Base-by-base conservation (phyloP, 2,888 invertebrate species). In the Achlya flavicornis region DNA sequence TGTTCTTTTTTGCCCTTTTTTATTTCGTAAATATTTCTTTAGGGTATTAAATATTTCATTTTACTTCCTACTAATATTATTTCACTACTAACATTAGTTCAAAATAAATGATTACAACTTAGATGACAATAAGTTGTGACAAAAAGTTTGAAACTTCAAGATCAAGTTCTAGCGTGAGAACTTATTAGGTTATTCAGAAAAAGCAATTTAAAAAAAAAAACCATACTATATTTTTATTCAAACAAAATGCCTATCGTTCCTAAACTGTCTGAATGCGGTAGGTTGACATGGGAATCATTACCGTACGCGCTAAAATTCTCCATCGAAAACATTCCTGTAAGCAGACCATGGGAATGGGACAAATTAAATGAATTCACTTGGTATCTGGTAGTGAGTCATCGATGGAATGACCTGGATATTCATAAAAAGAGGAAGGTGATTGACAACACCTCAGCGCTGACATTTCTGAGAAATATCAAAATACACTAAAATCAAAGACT, bases 291-390 rank as follows among this genome's bases (percentile, higher is more conserved):
- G 78, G 85, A 87, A 85, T 77, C 75, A 67, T 65, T 63, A 66
- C 64, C 66, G 69, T 69, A 75, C 82, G 84, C 85, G 85, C 82
- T 79, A 79, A 84, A 80, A 86, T 87, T 87, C 86, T 81, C 78
- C 72, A 78, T 72, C 74, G 72, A 78, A 75, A 76, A 76, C 76
- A 86, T 84, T 73, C 80, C 81, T 79, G 75, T 75, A 80, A 79
- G 76, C 78, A 75, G 76, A 73, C 77, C 88, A 85, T 90, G 91
- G 88, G 92, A 91, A 90, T 87, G 79, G 73, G 77, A 79, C 89
- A 84, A 88, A 90, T 91, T 89, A 91, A 82, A 73, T 74, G 74
- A 71, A 75, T 76, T 73, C 69, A 63, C 61, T 19, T 26, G 60
- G 62, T 19, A 19, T 62, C 57, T 16, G 35, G 10, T 38, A n/a